Evolutionary conservation across 2,797 vertebrate genomes (phyloP), one percentile per base, ranked within the genome.

Genomic region (Gambelia wislizenii): DNA sequence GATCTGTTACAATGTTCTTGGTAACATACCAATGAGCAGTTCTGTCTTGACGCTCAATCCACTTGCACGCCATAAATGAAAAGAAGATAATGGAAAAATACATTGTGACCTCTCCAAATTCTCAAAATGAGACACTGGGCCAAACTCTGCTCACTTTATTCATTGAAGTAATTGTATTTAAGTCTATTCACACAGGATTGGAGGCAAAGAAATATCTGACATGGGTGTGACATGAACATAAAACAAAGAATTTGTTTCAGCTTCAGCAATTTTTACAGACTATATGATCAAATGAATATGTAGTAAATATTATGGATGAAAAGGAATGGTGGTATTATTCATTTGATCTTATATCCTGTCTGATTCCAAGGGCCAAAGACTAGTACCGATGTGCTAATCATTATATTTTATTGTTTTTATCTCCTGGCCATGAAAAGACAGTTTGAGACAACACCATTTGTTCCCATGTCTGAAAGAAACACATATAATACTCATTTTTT

Each of bases 51-150:
- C 22, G 77, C 33, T n/a, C 8, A 36, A 69, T 69, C 72, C 72
- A 87, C 47, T 77, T 78, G 61, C 74, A 59, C 49, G 78, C 6
- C 39, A 47, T 76, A 76, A 86, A 67, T 83, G 69, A 52, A 67
- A 86, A 89, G 69, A 86, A 30, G 54, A 52, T 67, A 89, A 86
- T 67, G 79, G 56, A 83, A 86, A 74, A 86, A 81, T 54, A 61
- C 59, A 67, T 42, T 74, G 13, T 16, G 33, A 52, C 75, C 77
- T 52, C 56, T 56, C 44, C 13, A 75, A 16, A 18, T 67, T 25
- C n/a, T 59, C 70, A 81, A 82, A 86, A 42, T 44, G 64, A 30
- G 14, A 36, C 49, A 47, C 14, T 22, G 3, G 27, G 56, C 70
- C 18, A 86, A 67, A 67, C 8, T 42, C 33, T n/a, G 47, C 72